phyloP scores from a whole-genome alignment of 2,888 invertebrate species.

The Agriopis leucophaearia region DNA sequence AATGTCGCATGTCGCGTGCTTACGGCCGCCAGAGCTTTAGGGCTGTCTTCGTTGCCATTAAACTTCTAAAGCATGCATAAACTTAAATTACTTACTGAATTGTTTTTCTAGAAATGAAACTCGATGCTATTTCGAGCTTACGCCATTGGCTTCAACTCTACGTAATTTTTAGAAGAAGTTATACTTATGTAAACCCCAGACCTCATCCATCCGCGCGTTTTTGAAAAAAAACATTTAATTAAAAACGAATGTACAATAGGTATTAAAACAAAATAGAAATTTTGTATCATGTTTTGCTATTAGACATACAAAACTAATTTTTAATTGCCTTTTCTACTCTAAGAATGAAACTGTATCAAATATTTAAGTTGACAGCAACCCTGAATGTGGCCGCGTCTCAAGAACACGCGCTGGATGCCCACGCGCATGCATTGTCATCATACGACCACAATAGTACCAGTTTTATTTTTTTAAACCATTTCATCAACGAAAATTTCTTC shows the following conservation, averaged over 20 bases:
- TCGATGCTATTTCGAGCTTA: too few species aligned
- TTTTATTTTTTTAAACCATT: conserved; percentile 11
- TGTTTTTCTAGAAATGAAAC: background rate
- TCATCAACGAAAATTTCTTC: conserved; percentile 8
- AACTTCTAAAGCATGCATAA: conserved; percentile 4
- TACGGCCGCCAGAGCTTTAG: conserved; percentile 41
- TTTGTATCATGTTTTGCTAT: background rate
- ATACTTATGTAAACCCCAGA: too few species aligned
- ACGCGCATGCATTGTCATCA: conserved; percentile 58
- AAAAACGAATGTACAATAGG: too few species aligned
- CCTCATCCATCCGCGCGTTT: too few species aligned
- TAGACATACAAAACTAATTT: background rate
- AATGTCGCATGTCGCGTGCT: conserved; percentile 81
- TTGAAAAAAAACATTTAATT: too few species aligned
- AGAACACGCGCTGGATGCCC: conserved; percentile 54
- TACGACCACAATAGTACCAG: conserved; percentile 25
- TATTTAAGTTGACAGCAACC: conserved; percentile 11
- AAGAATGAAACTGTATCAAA: background rate
- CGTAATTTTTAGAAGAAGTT: too few species aligned
- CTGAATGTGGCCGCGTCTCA: conserved; percentile 47
- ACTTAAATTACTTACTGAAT: conserved; percentile 1
- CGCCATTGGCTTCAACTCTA: background rate
- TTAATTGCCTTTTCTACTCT: background rate
- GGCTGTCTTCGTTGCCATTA: conserved; percentile 35
- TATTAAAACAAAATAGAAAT: background rate